Base-by-base conservation (phyloP, 2,797 vertebrate genomes). In the Coendou prehensilis region DNA sequence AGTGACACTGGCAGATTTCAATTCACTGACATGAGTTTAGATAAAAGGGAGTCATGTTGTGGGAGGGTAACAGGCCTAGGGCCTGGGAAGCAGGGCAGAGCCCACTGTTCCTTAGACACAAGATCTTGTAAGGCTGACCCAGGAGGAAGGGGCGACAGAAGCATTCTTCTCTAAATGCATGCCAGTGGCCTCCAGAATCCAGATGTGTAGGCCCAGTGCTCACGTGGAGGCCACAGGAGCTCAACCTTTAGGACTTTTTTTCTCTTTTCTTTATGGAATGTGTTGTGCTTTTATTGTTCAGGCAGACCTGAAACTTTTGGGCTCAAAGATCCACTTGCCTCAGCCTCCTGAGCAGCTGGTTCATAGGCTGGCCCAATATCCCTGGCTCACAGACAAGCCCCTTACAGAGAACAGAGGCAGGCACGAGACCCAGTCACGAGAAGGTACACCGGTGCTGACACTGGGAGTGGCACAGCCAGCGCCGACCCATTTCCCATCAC, bases 381-480 rank as follows among this genome's bases (percentile, higher is more conserved):
- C 37, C 69, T 71, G 37, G 9, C 75, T 18, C n/a, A 59, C 22
- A 13, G 41, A 52, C 23, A 28, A 7, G 26, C 13, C 26, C 37
- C 41, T 33, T 6, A 0, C 9, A 30, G 47, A 54, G 47, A 18
- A 18, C 6, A 79, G 45, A 26, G 6, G 9, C 6, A 20, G 45
- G 9, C 0, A 1, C 10, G n/a, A 37, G 45, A 7, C 28, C n/a
- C 9, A 28, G 75, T 26, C 0, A 4, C 2, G 9, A 0, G 23
- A 28, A 47, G 28, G 30, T 1, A 9, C 4, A 9, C 17, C 3
- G 28, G 47, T 15, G 4, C 47, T 28, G 20, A 23, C 50, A 9
- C 28, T 2, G 23, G 71, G 71, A 75, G 33, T 47, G 45, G 45
- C 13, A 15, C 73, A 75, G 41, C 73, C 45, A 28, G 26, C 5